Conservation (phyloP, 2,888 invertebrate genomes). For the Rhabditoides inermis region DNA sequence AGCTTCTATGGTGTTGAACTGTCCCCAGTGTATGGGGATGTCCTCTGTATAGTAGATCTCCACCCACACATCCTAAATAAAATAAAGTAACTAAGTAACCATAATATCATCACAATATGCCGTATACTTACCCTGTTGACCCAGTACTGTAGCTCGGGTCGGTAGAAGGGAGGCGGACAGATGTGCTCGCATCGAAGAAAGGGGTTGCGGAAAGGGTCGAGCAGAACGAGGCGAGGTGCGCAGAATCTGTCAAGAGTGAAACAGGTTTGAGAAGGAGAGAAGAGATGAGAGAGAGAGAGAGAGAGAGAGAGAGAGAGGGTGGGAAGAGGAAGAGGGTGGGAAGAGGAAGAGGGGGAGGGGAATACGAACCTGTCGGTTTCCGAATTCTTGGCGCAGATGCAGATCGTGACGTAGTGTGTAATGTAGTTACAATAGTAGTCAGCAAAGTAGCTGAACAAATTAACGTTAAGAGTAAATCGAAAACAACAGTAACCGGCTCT, state of each 20-base stretch:
- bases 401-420: constrained; percentile 51
- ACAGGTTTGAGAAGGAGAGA: not conserved
- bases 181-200: constrained; percentile 23
- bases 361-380: constrained; percentile 29
- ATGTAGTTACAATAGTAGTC: constrained; percentile 53
- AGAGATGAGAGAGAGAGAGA: too few relatives aligned
- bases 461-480: not conserved
- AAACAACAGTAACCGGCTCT: not conserved
- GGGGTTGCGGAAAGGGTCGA: constrained; percentile 35
- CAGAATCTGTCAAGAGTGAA: constrained; percentile 24
- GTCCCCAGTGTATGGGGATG: constrained; percentile 31
- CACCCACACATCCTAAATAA: constrained; percentile 44
- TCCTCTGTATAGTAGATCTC: constrained; percentile 48
- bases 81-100: too few relatives aligned
- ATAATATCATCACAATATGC: too few relatives aligned
- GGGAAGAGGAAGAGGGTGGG: too few relatives aligned
- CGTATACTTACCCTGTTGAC: too few relatives aligned
- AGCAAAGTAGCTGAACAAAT: constrained; percentile 45
- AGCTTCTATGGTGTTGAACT: constrained; percentile 25
- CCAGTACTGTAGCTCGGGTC: too few relatives aligned
- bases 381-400: constrained; percentile 35
- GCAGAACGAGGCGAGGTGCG: constrained; percentile 16
- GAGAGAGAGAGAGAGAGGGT: not conserved
- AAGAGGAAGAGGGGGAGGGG: too few relatives aligned
- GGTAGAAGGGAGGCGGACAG: not conserved